These are phyloP conservation scores for Caretta caretta DNA, from an alignment of 2,113 vertebrate species.

Conservation along the genomic window DNA sequence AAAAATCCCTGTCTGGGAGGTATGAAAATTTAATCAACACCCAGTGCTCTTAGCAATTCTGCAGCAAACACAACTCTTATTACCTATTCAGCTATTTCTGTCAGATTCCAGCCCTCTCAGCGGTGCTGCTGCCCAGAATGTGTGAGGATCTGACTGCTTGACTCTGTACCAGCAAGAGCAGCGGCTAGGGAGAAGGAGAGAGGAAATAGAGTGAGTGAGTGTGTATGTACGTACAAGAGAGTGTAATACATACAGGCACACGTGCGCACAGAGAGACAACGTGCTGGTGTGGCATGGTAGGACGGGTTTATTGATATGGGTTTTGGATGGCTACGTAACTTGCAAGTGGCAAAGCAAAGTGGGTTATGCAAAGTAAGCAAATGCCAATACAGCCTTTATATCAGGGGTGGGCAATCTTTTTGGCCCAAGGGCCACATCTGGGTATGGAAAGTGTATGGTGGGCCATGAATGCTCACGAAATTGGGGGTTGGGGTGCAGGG, in stretches of 20 bases:
- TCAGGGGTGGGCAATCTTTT: too few relatives aligned
- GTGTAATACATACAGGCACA: background rate
- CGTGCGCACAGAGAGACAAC: background rate
- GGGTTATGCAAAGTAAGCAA: background rate
- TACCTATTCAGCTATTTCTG: slow-evolving; percentile 65
- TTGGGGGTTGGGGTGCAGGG: too few relatives aligned
- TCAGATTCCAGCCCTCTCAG: background rate
- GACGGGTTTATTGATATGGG: background rate
- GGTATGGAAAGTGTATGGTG: too few relatives aligned
- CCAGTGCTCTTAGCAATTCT: slow-evolving; percentile 6
- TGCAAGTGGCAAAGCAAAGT: background rate
- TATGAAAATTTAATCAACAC: slow-evolving; percentile 76
- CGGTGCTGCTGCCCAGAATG: background rate
- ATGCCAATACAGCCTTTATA: background rate
- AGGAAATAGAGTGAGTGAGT: background rate
- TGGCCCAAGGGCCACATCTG: too few relatives aligned
- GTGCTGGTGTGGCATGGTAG: background rate
- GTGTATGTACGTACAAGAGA: background rate
- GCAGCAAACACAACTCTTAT: slow-evolving; percentile 26
- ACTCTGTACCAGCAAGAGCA: background rate
- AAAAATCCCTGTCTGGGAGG: slow-evolving; percentile 22
- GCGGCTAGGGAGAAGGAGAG: background rate
- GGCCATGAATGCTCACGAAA: too few relatives aligned
- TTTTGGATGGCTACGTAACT: background rate
- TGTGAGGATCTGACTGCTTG: background rate